Percentiles rank a stretch among this genome's conserved stretches.
Conservation (phyloP, 2,113 vertebrate species). For the Zonotrichia leucophrys region DNA sequence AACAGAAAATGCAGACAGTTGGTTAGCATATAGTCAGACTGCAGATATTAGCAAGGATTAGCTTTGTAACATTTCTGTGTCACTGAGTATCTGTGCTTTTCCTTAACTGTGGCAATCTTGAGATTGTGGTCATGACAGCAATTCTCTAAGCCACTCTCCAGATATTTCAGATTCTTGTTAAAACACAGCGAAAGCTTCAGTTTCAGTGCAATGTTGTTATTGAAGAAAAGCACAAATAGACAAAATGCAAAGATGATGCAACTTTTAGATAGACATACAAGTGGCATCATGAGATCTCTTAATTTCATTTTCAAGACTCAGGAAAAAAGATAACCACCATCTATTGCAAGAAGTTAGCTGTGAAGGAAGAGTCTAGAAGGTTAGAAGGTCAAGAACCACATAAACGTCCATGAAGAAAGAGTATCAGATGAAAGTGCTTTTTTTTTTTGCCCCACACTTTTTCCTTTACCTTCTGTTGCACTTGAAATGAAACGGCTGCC, state of each 20-base stretch:
- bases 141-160: not conserved
- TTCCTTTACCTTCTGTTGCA: slow-evolving; percentile 93
- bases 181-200: not conserved
- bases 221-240: slow-evolving; percentile 62
- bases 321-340: slow-evolving; percentile 60
- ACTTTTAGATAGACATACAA: slow-evolving; percentile 3
- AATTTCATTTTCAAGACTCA: not conserved
- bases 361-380: slow-evolving; percentile 72
- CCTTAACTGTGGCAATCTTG: not conserved
- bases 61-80: slow-evolving; percentile 17
- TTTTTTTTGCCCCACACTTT: slow-evolving; percentile 15
- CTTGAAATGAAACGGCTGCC: slow-evolving; percentile 89
- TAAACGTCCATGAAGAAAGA: slow-evolving; percentile 72
- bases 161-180: not conserved
- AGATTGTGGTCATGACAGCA: not conserved
- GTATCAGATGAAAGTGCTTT: slow-evolving; percentile 33
- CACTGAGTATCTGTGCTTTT: slow-evolving; percentile 51
- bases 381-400: slow-evolving; percentile 75
- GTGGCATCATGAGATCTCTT: not conserved
- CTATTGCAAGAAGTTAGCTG: slow-evolving; percentile 66
- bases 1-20: slow-evolving; percentile 65
- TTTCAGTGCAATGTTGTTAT: slow-evolving; percentile 18
- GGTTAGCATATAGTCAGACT: slow-evolving; percentile 46
- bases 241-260: slow-evolving; percentile 30
- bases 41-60: slow-evolving; percentile 64